Percentiles rank a stretch among this genome's conserved stretches.
phyloP scores from a whole-genome alignment of 2,113 vertebrate genomes.

The Clarias macrocephalus region DNA sequence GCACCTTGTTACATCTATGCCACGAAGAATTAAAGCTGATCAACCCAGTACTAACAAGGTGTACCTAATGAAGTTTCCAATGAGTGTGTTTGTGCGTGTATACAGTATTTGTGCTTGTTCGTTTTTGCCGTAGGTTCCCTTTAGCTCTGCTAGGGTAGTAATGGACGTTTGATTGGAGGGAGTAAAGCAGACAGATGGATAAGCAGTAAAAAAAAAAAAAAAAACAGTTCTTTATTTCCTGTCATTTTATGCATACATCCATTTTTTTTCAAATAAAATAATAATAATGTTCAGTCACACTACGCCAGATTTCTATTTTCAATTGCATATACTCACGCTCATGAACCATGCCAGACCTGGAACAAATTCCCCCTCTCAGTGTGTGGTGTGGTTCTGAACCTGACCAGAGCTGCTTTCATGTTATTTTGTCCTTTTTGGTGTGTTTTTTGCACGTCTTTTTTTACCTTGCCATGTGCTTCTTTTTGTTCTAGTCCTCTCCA shows the following conservation, averaged over 20 bases:
- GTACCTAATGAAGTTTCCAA: too few relatives aligned
- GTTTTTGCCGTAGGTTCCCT: not conserved
- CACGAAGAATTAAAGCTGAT: too few relatives aligned
- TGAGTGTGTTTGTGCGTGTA: constrained; percentile 3
- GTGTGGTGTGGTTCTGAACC: not conserved
- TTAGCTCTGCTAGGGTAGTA: not conserved
- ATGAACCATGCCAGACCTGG: not conserved
- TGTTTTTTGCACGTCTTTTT: too few relatives aligned
- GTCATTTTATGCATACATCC: not conserved
- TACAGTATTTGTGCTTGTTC: constrained; percentile 11
- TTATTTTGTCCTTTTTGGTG: not conserved
- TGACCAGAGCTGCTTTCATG: not conserved
- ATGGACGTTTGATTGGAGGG: not conserved
- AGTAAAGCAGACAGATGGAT: not conserved
- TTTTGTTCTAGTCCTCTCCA: not conserved
- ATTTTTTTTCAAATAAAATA: not conserved
- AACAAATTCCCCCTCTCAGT: not conserved
- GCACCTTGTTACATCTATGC: too few relatives aligned
- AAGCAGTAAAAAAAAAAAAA: not conserved
- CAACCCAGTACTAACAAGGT: too few relatives aligned
- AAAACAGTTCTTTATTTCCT: not conserved
- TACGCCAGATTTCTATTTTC: not conserved
- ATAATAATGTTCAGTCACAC: not conserved
- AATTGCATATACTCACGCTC: not conserved
- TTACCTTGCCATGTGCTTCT: not conserved